phyloP scores from a whole-genome alignment of 2,113 vertebrate genomes.

The Pycnonotus jocosus region DNA sequence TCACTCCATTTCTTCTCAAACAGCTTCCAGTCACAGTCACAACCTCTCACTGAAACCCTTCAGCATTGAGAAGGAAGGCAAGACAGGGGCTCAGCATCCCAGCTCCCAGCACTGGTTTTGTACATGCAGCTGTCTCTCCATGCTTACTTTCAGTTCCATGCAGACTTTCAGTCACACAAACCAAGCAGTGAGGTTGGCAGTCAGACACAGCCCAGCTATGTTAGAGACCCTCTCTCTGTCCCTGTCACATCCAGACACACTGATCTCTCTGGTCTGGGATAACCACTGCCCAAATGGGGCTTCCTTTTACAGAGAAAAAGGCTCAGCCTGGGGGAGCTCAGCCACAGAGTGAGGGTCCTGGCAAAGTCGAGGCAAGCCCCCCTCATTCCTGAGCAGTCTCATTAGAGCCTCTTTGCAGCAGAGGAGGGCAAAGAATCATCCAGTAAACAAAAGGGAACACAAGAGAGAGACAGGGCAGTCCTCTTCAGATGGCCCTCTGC shows the following conservation, averaged over 20 bases:
- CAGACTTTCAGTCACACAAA: not conserved
- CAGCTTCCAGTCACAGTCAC: not conserved
- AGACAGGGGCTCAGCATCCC: not conserved
- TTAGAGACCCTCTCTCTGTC: not conserved
- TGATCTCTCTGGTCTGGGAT: not conserved
- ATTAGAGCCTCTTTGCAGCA: not conserved
- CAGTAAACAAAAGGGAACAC: not conserved
- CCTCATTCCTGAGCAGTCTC: not conserved
- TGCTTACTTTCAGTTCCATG: not conserved
- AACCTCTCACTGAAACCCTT: not conserved
- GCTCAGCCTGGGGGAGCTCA: not conserved
- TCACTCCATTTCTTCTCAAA: not conserved
- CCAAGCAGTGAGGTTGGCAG: accelerated
- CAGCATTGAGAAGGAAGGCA: not conserved
- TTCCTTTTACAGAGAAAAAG: not conserved
- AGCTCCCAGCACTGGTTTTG: not conserved
- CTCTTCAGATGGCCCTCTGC: not conserved
- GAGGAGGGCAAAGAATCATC: not conserved
- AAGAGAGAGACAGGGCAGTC: not conserved
- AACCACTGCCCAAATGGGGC: not conserved
- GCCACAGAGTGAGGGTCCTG: accelerated
- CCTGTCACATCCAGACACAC: not conserved
- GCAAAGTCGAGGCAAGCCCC: not conserved
- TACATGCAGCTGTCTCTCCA: accelerated
- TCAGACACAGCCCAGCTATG: not conserved